Base-by-base conservation (phyloP, 2,797 vertebrate genomes). In the Gastrophryne carolinensis region DNA sequence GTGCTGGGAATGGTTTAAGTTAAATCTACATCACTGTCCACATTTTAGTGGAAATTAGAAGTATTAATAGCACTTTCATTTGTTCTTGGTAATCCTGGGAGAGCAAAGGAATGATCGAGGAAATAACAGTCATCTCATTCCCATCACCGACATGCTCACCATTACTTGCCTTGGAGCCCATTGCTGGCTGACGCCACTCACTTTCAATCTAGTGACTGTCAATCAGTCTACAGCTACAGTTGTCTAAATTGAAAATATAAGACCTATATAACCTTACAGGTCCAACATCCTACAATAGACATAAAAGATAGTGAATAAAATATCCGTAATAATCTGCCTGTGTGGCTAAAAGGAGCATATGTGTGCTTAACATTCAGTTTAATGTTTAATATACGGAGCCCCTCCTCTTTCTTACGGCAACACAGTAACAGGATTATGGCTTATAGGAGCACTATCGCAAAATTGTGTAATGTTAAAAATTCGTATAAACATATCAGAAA, bases 51-150 rank as follows among this genome's bases (percentile, higher is more conserved):
- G 23, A 54, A 73, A 73, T 63, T 73, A 73, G 47, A 73, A 62
- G 30, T 21, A 73, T 73, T 73, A 32, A 57, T 65, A 57, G 52
- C 71, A n/a, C 60, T 41, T 52, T 54, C 30, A 72, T 64, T 64
- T 63, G 11, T 53, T 64, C 49, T 11, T 41, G 4, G 2, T 26
- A 44, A 50, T 73, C 50, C 37, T 23, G 12, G 41, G 60, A 64
- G 35, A 65, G 26, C 24, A 19, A 57, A 34, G 35, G 19, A 57
- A 30, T 60, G 53, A 26, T 19, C 17, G 24, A 27, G 53, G 44
- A 37, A 73, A 64, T 65, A 73, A 29, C 12, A 54, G 27, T 60
- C 35, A 44, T 57, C 44, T 49, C 15, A 27, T 21, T 73, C 24
- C 9, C 4, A 57, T 47, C 35, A 57, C 8, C 21, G 2, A 34